Conservation (phyloP, 2,888 invertebrate genomes). For the Pachymerium ferrugineum region DNA sequence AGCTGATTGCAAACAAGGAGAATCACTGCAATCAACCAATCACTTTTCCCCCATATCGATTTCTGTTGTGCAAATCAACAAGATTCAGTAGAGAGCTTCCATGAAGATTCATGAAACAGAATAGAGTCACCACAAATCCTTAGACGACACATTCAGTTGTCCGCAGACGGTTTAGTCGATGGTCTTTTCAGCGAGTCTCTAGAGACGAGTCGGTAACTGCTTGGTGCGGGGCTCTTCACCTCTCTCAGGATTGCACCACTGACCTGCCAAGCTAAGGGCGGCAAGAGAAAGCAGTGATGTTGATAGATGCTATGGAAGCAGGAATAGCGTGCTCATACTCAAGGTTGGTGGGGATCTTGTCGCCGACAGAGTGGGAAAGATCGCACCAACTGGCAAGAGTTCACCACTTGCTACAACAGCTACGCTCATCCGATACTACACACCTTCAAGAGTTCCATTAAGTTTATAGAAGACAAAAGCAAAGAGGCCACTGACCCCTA, state of each 20-base stretch:
- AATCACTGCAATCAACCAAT: background rate
- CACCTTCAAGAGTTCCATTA: conserved; percentile 7
- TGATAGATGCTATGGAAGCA: conserved; percentile 4
- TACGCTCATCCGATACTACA: background rate
- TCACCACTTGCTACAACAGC: background rate
- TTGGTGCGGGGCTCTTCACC: background rate
- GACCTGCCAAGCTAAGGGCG: conserved; percentile 4
- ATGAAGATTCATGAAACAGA: conserved; percentile 8
- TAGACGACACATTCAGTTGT: background rate
- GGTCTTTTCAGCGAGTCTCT: background rate
- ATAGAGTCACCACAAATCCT: conserved; percentile 3
- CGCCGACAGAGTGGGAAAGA: background rate
- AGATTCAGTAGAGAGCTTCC: background rate
- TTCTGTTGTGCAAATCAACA: conserved; percentile 3
- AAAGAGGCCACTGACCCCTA: conserved; percentile 3
- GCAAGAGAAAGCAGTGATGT: conserved; percentile 5
- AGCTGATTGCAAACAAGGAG: conserved; percentile 3
- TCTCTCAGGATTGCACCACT: too few species aligned
- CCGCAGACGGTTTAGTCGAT: background rate
- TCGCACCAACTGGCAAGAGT: conserved; percentile 8
- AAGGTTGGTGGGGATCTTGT: background rate
- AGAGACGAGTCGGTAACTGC: conserved; percentile 4
- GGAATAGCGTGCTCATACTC: conserved; percentile 4
- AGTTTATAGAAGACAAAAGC: conserved; percentile 13
- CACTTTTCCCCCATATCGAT: background rate